A percentile compares a stretch with the other conserved stretches of the same genome.
Conservation (phyloP, 2,113 vertebrate genomes). For the Epinephelus moara region DNA sequence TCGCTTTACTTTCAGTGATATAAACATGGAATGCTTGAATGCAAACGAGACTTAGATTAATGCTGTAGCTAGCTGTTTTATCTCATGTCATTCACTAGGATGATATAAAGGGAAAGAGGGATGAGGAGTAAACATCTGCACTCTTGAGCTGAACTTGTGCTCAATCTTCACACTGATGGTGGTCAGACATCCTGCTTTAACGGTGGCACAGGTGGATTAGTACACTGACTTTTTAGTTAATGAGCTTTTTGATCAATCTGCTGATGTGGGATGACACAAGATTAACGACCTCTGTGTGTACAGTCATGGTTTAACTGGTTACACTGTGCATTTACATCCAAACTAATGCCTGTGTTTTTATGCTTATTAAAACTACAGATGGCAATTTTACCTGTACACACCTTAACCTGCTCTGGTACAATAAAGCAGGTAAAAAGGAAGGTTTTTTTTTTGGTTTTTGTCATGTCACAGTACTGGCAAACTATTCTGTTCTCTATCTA, state of each 20-base stretch:
- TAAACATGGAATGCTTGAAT: constrained; percentile 75
- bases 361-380: constrained; percentile 16
- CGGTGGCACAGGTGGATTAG: background rate
- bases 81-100: constrained; percentile 52
- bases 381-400: background rate
- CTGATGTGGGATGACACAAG: constrained; percentile 1
- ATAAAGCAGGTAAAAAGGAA: background rate
- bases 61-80: constrained; percentile 68
- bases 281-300: constrained; percentile 26
- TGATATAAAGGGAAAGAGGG: constrained; percentile 22
- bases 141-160: constrained; percentile 5
- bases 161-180: constrained; percentile 3
- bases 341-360: constrained; percentile 15
- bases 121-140: constrained; percentile 19
- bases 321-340: constrained; percentile 1
- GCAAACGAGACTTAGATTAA: constrained; percentile 69
- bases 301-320: background rate
- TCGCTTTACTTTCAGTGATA: constrained; percentile 61
- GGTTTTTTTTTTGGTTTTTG: background rate
- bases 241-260: constrained; percentile 24
- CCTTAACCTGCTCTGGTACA: constrained; percentile 8
- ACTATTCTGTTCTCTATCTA: background rate
- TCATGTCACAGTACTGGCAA: background rate
- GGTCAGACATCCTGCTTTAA: constrained; percentile 10
- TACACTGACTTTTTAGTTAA: constrained; percentile 6